These are phyloP conservation scores for Oreotragus oreotragus DNA, from an alignment of 2,113 vertebrate genomes.

Conservation along the genomic window DNA sequence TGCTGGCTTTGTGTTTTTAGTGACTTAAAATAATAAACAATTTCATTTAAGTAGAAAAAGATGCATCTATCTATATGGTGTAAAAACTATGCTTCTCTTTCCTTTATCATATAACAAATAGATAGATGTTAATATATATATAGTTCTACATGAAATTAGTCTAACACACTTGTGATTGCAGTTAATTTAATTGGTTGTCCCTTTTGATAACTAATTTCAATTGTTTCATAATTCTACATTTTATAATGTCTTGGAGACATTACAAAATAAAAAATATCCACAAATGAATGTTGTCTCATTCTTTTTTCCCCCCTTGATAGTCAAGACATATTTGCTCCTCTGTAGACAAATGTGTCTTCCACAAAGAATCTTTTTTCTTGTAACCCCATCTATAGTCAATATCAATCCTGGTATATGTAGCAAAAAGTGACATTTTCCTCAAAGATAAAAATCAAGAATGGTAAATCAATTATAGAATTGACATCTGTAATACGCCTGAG, in stretches of 20 bases:
- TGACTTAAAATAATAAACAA: neutral
- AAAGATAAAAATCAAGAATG: conserved; percentile 2
- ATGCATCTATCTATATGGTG: neutral
- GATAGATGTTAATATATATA: neutral
- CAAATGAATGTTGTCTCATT: neutral
- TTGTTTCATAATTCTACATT: neutral
- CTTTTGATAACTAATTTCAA: neutral
- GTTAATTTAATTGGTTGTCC: neutral
- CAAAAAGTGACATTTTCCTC: conserved; percentile 23
- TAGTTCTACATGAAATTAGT: neutral
- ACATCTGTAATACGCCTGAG: conserved; percentile 37
- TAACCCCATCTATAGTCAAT: conserved; percentile 37
- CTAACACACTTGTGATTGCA: neutral
- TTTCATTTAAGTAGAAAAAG: neutral
- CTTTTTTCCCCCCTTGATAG: neutral
- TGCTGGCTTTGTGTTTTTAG: neutral
- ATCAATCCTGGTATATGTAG: conserved; percentile 15
- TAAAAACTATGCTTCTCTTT: neutral
- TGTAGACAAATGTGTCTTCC: neutral
- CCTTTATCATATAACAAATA: neutral
- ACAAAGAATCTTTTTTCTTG: conserved; percentile 23
- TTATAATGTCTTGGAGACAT: neutral
- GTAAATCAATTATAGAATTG: neutral
- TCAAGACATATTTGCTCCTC: neutral
- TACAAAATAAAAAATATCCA: neutral